Conservation (phyloP, 35 echinoderm and acorn worm genomes). For the Chiridota heheva region DNA sequence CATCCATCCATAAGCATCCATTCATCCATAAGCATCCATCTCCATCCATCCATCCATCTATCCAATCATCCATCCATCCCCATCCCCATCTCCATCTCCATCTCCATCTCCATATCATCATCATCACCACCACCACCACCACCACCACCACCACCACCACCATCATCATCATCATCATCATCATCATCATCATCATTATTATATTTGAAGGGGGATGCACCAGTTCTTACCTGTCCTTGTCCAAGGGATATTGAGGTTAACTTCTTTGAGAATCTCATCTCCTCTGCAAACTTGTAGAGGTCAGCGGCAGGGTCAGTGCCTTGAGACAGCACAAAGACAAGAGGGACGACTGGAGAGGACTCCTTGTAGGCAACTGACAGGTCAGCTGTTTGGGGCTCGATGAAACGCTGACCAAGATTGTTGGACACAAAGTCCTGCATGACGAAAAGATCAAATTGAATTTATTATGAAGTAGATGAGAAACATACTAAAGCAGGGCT, state of each 20-base stretch:
- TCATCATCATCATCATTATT: no score
- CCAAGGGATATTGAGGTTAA: constrained; percentile 90
- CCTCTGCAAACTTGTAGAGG: constrained; percentile 98
- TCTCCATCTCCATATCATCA: no score
- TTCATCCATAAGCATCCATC: background rate
- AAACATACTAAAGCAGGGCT: background rate
- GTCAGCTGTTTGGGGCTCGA: constrained; percentile 93
- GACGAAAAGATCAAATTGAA: background rate
- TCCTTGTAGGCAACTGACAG: constrained; percentile 84
- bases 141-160: no score
- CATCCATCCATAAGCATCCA: no score
- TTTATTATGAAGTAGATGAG: background rate
- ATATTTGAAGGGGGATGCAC: background rate
- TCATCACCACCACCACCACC: no score
- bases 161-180: no score
- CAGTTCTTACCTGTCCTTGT: constrained; percentile 74
- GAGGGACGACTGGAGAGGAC: constrained; percentile 71
- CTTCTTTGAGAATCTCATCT: constrained; percentile 97
- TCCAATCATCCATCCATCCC: no score
- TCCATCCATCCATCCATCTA: no score
- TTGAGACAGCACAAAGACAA: constrained; percentile 82
- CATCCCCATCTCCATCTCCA: no score
- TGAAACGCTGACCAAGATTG: constrained; percentile 90
- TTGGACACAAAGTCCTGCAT: constrained; percentile 83
- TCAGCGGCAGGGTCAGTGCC: constrained; percentile 93